phyloP scores from a whole-genome alignment of 1,140 invertebrate genomes.

The Diorhabda carinulata region DNA sequence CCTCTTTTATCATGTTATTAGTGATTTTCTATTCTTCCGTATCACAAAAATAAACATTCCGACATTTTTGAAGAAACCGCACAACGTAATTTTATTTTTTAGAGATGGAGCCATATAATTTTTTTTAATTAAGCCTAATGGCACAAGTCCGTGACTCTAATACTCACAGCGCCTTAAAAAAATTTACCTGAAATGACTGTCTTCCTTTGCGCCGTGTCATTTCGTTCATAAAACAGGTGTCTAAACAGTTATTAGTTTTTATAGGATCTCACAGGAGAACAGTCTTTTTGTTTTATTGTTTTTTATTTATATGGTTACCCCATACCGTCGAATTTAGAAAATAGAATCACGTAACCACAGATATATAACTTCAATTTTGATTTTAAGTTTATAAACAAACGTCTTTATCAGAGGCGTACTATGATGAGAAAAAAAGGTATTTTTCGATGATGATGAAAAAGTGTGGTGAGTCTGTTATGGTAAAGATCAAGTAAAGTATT shows the following conservation, averaged over 20 bases:
- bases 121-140: constrained; percentile 47
- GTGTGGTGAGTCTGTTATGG: no score
- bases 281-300: not conserved
- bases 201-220: constrained; percentile 43
- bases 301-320: not conserved
- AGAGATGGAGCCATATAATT: constrained; percentile 46
- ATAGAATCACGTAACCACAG: not conserved
- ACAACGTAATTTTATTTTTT: constrained; percentile 34
- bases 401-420: no score
- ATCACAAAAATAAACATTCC: not conserved
- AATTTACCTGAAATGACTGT: constrained; percentile 38
- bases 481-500: no score
- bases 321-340: not conserved
- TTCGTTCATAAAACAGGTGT: constrained; percentile 40
- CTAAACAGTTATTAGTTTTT: constrained; percentile 17
- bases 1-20: not conserved
- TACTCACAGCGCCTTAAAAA: constrained; percentile 36
- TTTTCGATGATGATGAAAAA: no score
- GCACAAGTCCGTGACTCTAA: constrained; percentile 44
- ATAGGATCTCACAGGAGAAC: not conserved
- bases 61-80: constrained; percentile 1
- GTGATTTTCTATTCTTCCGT: not conserved
- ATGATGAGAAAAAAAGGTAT: no score
- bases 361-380: not conserved
- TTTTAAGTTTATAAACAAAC: no score